Percentiles rank a stretch among this genome's conserved stretches.
Conservation (phyloP, 2,888 invertebrate genomes). For the Lypha dubia region DNA sequence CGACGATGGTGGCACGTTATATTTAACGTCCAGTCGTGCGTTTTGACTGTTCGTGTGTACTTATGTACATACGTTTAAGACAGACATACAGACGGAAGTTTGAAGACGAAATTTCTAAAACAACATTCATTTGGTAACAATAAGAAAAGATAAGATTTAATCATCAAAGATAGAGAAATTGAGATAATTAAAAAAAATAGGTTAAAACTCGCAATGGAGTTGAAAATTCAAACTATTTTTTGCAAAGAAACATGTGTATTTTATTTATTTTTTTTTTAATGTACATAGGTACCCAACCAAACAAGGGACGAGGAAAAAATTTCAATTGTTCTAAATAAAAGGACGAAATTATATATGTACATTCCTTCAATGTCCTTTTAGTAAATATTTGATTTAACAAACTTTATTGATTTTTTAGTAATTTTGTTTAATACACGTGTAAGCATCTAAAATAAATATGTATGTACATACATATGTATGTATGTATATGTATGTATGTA, state of each 20-base stretch:
- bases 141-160: conserved; percentile 50
- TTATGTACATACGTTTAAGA: not conserved
- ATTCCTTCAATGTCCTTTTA: not conserved
- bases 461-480: not conserved
- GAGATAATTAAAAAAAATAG: conserved; percentile 21
- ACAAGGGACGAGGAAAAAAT: not conserved
- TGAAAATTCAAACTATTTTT: not conserved
- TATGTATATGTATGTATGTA: not conserved
- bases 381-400: not conserved
- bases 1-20: conserved; percentile 55
- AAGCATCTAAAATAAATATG: not conserved
- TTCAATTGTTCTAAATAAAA: conserved; percentile 32
- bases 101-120: conserved; percentile 10
- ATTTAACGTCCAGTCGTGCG: conserved; percentile 68
- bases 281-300: no score
- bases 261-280: not conserved
- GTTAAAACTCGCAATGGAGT: not conserved
- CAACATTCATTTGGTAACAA: conserved; percentile 1
- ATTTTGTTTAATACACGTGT: not conserved
- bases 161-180: conserved; percentile 42
- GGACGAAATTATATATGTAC: not conserved
- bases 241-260: not conserved
- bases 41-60: conserved; percentile 16
- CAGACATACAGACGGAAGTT: not conserved
- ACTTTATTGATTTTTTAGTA: not conserved